Conservation (phyloP, 2,888 invertebrate species). For the Leptinotarsa juncta region DNA sequence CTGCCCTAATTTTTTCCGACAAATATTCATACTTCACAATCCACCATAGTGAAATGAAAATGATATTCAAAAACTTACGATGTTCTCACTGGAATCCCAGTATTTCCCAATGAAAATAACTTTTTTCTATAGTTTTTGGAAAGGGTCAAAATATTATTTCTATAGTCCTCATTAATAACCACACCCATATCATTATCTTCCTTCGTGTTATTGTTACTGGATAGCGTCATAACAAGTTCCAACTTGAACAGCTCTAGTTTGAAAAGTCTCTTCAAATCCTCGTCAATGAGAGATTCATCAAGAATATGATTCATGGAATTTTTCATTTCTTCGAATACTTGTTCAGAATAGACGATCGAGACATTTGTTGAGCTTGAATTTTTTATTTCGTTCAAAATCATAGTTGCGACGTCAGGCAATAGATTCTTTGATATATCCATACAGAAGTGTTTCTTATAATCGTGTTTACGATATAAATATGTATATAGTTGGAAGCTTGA, state of each 20-base stretch:
- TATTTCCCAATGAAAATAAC: slow-evolving; percentile 29
- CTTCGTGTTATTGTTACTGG: slow-evolving; percentile 24
- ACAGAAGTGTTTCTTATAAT: slow-evolving; percentile 34
- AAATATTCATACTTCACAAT: no score
- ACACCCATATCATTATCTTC: slow-evolving; percentile 27
- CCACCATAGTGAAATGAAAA: neutral
- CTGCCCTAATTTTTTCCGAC: no score
- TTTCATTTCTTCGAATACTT: slow-evolving; percentile 33
- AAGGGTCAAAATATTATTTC: slow-evolving; percentile 26
- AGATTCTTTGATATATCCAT: slow-evolving; percentile 36
- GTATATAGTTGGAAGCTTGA: slow-evolving; percentile 36
- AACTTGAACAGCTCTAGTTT: slow-evolving; percentile 29
- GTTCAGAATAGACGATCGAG: neutral
- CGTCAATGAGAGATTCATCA: slow-evolving; percentile 26
- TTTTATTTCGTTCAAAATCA: slow-evolving; percentile 30
- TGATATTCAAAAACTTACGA: slow-evolving; percentile 33
- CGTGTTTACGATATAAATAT: slow-evolving; percentile 22
- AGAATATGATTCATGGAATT: slow-evolving; percentile 21
- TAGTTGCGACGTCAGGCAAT: slow-evolving; percentile 37
- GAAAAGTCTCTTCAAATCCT: slow-evolving; percentile 22
- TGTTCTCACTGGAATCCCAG: slow-evolving; percentile 26
- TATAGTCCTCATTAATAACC: slow-evolving; percentile 23
- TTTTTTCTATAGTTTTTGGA: slow-evolving; percentile 34
- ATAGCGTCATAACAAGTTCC: slow-evolving; percentile 34
- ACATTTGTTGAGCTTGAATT: slow-evolving; percentile 17